These are phyloP conservation scores for Astur gentilis DNA, from an alignment of 2,113 vertebrate species.

Conservation along the genomic window DNA sequence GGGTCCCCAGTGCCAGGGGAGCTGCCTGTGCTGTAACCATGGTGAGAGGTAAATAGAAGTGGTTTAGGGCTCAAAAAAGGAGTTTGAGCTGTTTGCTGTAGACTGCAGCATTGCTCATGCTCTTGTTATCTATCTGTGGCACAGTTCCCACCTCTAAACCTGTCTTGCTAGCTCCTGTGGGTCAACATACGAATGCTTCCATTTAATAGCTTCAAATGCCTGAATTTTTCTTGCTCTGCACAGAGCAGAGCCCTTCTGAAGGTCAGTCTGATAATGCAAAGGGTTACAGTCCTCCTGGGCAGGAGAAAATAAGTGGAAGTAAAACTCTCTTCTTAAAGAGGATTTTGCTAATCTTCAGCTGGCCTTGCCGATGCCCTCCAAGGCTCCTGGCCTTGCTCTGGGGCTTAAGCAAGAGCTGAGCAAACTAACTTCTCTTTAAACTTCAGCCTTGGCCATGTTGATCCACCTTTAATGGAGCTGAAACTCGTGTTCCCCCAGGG, in stretches of 20 bases:
- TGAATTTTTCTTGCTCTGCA: neutral
- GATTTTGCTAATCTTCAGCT: slow-evolving; percentile 56
- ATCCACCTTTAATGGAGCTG: neutral
- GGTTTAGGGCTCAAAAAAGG: neutral
- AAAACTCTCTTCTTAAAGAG: slow-evolving; percentile 53
- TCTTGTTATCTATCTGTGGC: neutral
- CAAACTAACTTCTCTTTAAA: slow-evolving; percentile 21
- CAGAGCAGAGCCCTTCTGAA: neutral
- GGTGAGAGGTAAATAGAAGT: neutral
- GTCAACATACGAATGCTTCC: neutral
- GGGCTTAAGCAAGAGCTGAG: slow-evolving; percentile 38
- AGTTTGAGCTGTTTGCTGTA: neutral
- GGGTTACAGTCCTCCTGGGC: slow-evolving; percentile 4
- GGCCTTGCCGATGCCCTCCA: slow-evolving; percentile 50
- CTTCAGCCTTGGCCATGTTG: neutral
- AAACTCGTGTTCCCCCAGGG: fast-evolving
- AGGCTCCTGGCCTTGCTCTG: slow-evolving; percentile 12
- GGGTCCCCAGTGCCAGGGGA: fast-evolving
- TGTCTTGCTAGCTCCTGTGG: neutral
- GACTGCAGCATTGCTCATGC: neutral
- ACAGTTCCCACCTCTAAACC: neutral
- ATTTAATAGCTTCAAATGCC: neutral
- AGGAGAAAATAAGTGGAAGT: slow-evolving; percentile 28
- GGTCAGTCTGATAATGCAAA: neutral
- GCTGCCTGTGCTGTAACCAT: neutral